Conservation (phyloP, 1,140 invertebrate species). For the Drosophila pectinifera region DNA sequence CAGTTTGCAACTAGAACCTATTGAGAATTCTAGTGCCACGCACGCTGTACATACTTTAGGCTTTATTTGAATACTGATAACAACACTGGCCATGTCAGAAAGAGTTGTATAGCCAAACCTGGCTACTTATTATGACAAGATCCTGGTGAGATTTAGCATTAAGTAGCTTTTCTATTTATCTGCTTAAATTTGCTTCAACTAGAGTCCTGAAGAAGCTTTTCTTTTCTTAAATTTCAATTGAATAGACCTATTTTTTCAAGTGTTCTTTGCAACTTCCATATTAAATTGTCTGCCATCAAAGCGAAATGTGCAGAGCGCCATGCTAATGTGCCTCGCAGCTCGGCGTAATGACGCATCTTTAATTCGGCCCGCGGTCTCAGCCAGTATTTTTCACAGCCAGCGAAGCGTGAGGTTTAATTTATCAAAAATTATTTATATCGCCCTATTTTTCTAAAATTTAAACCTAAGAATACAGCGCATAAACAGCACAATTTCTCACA, state of each 20-base stretch:
- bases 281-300: slow-evolving; percentile 28
- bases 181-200: not conserved
- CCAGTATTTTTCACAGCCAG: slow-evolving; percentile 21
- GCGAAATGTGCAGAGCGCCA: slow-evolving; percentile 10
- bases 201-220: too few species aligned
- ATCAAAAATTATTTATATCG: slow-evolving; percentile 13
- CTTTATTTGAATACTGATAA: not conserved
- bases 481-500: slow-evolving; percentile 37
- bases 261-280: slow-evolving; percentile 3
- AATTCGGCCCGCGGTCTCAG: slow-evolving; percentile 16
- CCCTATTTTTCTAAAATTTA: slow-evolving; percentile 16
- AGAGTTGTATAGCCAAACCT: too few species aligned
- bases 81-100: too few species aligned
- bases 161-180: not conserved
- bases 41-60: not conserved
- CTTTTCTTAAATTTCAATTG: not conserved
- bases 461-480: slow-evolving; percentile 17
- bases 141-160: too few species aligned
- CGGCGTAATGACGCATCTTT: slow-evolving; percentile 30
- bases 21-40: not conserved
- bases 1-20: not conserved
- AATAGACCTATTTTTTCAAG: not conserved
- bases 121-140: not conserved
- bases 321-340: slow-evolving; percentile 33
- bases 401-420: slow-evolving; percentile 9